phyloP scores from a whole-genome alignment of 2,797 vertebrate species.

The Acridotheres tristis region DNA sequence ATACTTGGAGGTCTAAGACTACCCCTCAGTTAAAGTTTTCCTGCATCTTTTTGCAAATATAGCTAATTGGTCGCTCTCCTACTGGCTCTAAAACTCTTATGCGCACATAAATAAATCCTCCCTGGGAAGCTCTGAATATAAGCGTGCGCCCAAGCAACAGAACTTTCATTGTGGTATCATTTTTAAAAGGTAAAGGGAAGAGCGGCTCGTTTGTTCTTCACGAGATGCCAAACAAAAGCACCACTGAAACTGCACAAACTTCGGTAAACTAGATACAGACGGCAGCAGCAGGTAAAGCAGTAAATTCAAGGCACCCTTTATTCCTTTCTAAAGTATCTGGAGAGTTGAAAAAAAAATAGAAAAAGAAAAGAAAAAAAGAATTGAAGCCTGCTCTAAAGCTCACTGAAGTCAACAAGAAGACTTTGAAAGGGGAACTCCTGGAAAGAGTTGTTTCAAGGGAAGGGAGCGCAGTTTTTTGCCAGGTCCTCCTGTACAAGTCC shows the following conservation, averaged over 20 bases:
- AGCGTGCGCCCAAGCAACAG: slow-evolving; percentile 6
- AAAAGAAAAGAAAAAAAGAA: neutral
- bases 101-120: slow-evolving; percentile 42
- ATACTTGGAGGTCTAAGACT: neutral
- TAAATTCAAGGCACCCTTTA: slow-evolving; percentile 13
- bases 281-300: slow-evolving; percentile 22
- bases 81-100: slow-evolving; percentile 36
- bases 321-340: neutral
- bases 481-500: neutral
- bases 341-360: neutral
- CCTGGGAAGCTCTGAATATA: slow-evolving; percentile 6
- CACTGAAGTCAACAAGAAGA: slow-evolving; percentile 26
- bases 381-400: slow-evolving; percentile 15
- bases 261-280: slow-evolving; percentile 57
- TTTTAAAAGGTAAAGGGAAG: slow-evolving; percentile 53
- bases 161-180: slow-evolving; percentile 64
- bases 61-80: slow-evolving; percentile 29
- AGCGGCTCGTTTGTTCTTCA: slow-evolving; percentile 31
- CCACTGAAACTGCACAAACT: slow-evolving; percentile 61
- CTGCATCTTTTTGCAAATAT: slow-evolving; percentile 46
- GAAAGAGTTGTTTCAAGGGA: slow-evolving; percentile 17
- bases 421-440: slow-evolving; percentile 46
- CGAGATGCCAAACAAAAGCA: slow-evolving; percentile 52
- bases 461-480: neutral
- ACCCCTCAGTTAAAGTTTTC: slow-evolving; percentile 34